phyloP scores from a whole-genome alignment of 2,113 vertebrate genomes.

The Phrynocephalus versicolor region DNA sequence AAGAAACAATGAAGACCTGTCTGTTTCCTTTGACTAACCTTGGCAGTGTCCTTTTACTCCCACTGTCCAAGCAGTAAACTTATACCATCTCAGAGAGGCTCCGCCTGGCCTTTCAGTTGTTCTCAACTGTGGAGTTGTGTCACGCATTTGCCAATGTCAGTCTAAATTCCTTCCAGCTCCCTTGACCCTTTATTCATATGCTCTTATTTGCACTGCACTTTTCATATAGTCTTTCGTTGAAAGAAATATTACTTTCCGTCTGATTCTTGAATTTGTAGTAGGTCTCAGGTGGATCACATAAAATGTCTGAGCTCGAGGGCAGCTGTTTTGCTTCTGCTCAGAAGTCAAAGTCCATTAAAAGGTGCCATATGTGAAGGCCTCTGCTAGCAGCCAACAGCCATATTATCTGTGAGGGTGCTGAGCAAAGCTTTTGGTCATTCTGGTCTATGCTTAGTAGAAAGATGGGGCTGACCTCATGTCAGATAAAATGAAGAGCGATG shows the following conservation, averaged over 20 bases:
- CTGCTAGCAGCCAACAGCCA: neutral
- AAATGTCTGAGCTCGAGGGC: no score
- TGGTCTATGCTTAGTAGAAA: neutral
- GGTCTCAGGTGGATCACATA: neutral
- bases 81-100: slow-evolving; percentile 4
- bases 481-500: neutral
- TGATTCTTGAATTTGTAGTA: neutral
- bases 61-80: slow-evolving; percentile 5
- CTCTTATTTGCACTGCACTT: neutral
- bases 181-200: slow-evolving; percentile 15
- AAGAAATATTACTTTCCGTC: neutral
- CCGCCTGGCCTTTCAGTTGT: neutral
- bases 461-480: neutral
- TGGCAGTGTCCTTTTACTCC: slow-evolving; percentile 25
- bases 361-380: neutral
- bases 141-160: slow-evolving; percentile 25
- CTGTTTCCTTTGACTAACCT: slow-evolving; percentile 10
- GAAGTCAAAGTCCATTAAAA: neutral
- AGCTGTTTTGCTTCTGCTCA: neutral
- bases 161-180: slow-evolving; percentile 18
- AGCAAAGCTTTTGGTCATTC: neutral
- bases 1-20: neutral
- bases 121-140: slow-evolving; percentile 1
- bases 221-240: neutral
- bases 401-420: neutral